Evolutionary conservation across 2,113 vertebrate species (phyloP).

Genomic region (Heterochromis multidens): DNA sequence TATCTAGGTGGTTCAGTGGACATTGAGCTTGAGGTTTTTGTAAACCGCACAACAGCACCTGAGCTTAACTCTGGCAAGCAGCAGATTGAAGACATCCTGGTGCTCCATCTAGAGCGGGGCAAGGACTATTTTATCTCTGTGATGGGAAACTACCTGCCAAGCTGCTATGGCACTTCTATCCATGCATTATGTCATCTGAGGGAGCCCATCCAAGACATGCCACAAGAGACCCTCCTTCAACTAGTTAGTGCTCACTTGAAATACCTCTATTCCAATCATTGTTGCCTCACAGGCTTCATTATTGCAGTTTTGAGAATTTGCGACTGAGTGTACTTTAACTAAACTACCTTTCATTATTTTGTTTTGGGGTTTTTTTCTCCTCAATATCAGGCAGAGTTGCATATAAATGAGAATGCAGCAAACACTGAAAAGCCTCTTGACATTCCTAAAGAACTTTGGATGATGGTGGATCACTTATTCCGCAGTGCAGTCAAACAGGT

Average conservation of each 20-base stretch:
- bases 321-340: neutral
- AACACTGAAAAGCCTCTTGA: constrained; percentile 80
- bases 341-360: neutral
- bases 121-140: constrained; percentile 96
- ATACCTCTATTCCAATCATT: neutral
- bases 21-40: constrained; percentile 90
- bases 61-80: constrained; percentile 84
- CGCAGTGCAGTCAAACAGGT: constrained; percentile 89
- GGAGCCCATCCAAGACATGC: constrained; percentile 88
- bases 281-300: neutral
- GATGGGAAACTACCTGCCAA: constrained; percentile 90
- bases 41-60: constrained; percentile 90
- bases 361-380: neutral
- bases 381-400: constrained; percentile 71
- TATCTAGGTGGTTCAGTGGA: constrained; percentile 81
- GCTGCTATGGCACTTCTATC: constrained; percentile 90
- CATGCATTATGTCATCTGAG: constrained; percentile 82
- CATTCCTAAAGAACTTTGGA: constrained; percentile 95
- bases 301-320: neutral
- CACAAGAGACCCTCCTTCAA: constrained; percentile 73
- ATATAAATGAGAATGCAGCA: constrained; percentile 26
- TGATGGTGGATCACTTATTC: constrained; percentile 94
- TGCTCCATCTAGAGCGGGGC: constrained; percentile 88
- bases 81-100: constrained; percentile 91
- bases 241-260: constrained; percentile 78